These are phyloP conservation scores for Lacerta viridis DNA, from an alignment of 2,797 vertebrate genomes.

Conservation along the genomic window DNA sequence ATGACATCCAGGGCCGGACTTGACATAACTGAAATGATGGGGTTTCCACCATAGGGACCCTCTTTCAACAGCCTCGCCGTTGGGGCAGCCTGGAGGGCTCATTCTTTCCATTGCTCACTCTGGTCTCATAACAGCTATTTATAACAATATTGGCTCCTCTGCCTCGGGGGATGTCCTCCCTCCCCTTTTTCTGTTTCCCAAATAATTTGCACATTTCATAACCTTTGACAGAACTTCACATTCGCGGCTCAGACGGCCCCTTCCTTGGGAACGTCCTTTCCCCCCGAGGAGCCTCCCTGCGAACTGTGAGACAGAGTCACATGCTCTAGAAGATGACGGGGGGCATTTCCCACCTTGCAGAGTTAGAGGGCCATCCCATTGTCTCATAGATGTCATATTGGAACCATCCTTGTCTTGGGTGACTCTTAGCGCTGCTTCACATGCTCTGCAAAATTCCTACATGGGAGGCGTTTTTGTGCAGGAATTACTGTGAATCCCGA, in stretches of 20 bases:
- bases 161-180: neutral
- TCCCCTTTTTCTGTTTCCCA: neutral
- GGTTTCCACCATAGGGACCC: constrained; percentile 12
- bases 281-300: neutral
- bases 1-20: neutral
- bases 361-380: neutral
- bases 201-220: neutral
- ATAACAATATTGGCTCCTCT: neutral
- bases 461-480: neutral
- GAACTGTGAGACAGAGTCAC: neutral
- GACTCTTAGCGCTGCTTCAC: neutral
- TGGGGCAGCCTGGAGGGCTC: neutral
- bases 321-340: neutral
- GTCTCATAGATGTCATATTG: neutral
- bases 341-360: too few relatives aligned
- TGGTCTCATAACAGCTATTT: constrained; percentile 10
- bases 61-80: neutral
- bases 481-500: neutral
- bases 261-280: neutral
- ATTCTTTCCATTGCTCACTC: constrained; percentile 21
- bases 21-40: neutral
- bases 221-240: neutral
- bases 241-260: neutral
- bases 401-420: neutral
- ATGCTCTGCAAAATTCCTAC: neutral